Percentiles rank a stretch among this genome's conserved stretches.
phyloP scores from a whole-genome alignment of 2,888 invertebrate genomes.

The Eubasilissa splendida region DNA sequence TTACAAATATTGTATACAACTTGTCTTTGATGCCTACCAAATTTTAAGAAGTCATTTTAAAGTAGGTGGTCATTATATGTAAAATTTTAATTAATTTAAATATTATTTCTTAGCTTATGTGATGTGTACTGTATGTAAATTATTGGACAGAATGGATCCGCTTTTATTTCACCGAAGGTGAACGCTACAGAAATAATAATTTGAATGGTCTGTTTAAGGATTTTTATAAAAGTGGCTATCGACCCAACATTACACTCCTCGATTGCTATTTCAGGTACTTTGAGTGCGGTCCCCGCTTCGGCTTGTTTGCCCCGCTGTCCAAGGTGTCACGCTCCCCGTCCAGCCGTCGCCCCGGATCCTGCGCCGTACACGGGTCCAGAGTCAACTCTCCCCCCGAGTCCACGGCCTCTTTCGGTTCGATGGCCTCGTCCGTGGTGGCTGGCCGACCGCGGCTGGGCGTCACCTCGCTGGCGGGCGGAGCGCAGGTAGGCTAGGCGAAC shows the following conservation, averaged over 20 bases:
- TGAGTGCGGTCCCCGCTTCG: slow-evolving; percentile 90
- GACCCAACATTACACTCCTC: slow-evolving; percentile 3
- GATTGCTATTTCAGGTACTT: slow-evolving; percentile 83
- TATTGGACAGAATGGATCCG: too few relatives aligned
- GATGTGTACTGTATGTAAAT: too few relatives aligned
- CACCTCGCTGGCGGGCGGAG: slow-evolving; percentile 73
- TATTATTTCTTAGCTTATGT: too few relatives aligned
- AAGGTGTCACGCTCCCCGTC: slow-evolving; percentile 92
- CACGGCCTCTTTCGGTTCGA: slow-evolving; percentile 72
- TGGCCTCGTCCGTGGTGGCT: slow-evolving; percentile 65
- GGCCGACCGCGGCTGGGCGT: slow-evolving; percentile 81
- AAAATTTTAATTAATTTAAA: too few relatives aligned
- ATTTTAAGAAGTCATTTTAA: too few relatives aligned
- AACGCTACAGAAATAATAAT: too few relatives aligned
- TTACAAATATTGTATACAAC: too few relatives aligned
- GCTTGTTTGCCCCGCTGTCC: slow-evolving; percentile 92
- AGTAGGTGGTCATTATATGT: too few relatives aligned
- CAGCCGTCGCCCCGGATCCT: slow-evolving; percentile 76
- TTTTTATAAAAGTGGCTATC: too few relatives aligned
- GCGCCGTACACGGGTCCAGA: slow-evolving; percentile 76
- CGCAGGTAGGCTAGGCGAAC: slow-evolving; percentile 75
- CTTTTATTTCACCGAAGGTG: too few relatives aligned
- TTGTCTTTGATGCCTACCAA: too few relatives aligned
- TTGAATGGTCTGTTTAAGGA: too few relatives aligned
- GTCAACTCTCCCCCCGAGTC: slow-evolving; percentile 91